Conservation (phyloP, 2,888 invertebrate genomes). For the Scrobipalpa costella region DNA sequence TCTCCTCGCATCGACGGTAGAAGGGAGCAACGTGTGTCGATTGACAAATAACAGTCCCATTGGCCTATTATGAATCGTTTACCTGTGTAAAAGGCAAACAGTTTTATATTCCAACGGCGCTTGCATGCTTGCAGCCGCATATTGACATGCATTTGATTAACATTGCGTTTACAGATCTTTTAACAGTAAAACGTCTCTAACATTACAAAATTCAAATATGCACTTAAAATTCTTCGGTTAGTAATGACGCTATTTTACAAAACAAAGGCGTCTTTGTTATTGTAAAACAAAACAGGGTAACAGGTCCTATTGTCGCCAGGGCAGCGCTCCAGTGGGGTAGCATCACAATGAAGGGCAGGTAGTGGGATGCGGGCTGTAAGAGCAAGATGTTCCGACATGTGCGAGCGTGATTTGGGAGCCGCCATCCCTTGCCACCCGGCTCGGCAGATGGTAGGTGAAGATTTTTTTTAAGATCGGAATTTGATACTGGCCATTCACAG, state of each 20-base stretch:
- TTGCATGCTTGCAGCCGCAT: constrained; percentile 39
- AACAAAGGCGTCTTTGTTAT: constrained; percentile 57
- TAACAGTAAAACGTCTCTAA: neutral
- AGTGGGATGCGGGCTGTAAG: constrained; percentile 72
- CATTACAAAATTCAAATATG: neutral
- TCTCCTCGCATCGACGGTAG: constrained; percentile 46
- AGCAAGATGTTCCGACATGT: constrained; percentile 55
- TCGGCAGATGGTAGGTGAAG: constrained; percentile 54
- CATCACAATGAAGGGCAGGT: constrained; percentile 70
- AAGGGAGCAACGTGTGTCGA: constrained; percentile 57
- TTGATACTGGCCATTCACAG: constrained; percentile 35
- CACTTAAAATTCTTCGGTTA: constrained; percentile 32
- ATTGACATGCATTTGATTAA: constrained; percentile 18
- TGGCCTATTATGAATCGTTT: constrained; percentile 53
- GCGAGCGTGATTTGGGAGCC: constrained; percentile 51
- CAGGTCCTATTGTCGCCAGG: constrained; percentile 59
- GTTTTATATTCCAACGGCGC: constrained; percentile 51
- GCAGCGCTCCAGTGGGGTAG: constrained; percentile 41
- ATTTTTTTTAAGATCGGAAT: constrained; percentile 38
- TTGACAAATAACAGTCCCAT: constrained; percentile 54
- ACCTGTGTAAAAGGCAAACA: constrained; percentile 48
- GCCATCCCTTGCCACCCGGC: constrained; percentile 49
- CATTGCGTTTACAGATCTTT: constrained; percentile 19
- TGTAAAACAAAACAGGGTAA: constrained; percentile 65
- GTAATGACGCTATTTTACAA: constrained; percentile 50